Base-by-base conservation (phyloP, 2,797 vertebrate species). In the Sebastes vulpes region DNA sequence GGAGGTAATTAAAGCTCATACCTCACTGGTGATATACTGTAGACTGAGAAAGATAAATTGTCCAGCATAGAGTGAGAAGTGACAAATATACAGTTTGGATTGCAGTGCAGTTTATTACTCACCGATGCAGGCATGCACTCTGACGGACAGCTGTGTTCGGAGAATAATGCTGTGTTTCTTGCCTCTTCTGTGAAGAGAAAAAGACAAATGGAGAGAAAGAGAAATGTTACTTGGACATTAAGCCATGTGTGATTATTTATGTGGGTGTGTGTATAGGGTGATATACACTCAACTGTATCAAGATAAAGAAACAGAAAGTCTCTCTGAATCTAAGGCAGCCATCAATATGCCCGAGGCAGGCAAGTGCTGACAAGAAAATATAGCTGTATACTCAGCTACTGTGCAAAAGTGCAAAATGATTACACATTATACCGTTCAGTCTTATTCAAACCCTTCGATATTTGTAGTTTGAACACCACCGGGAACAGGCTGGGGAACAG, bases 51-150 rank as follows among this genome's bases (percentile, higher is more conserved):
- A 67, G 52, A 80, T 50, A 83, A 73, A 73, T 31, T 70, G 21
- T 50, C 26, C 9, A 28, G 57, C 31, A 35, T 29, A 31, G 64
- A 77, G 61, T 38, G 21, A 78, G 75, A 77, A 11, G 65, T 75
- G 50, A 79, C 28, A 59, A 78, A 82, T 28, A 38, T 21, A 54
- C 12, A 74, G 25, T 60, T 72, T 53, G 46, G 21, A 71, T 38
- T 11, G 16, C 3, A 65, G 32, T 31, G 1, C 20, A n/a, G 38
- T 46, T 64, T 54, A 16, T 77, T 82, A 96, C 98, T 97, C 95
- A 99, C 98, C 98, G 2, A 99, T 99, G 91, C 98, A 99, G 92
- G 98, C 97, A 8, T 99, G 98, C 80, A 99, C 98, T 95, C 98
- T 96, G 89, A 99, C 97, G 0, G 98, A 99, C n/a, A 99, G 96